phyloP scores from a whole-genome alignment of 2,797 vertebrate genomes.

The Tapera naevia region DNA sequence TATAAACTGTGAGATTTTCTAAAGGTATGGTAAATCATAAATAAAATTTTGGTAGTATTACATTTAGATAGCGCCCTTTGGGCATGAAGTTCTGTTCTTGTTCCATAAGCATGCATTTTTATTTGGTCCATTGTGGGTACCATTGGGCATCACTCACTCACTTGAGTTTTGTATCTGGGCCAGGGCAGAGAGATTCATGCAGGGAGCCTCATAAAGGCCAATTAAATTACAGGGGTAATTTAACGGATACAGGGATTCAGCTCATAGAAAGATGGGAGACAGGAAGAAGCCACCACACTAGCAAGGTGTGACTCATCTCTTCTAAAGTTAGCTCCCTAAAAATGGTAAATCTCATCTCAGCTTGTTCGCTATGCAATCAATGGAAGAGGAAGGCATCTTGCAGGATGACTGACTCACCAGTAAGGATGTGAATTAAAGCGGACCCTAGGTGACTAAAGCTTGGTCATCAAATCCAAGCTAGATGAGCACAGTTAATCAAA shows the following conservation, averaged over 20 bases:
- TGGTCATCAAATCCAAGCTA: neutral
- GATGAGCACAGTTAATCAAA: neutral
- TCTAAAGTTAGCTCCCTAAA: constrained; percentile 25
- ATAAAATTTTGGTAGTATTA: neutral
- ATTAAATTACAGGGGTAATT: neutral
- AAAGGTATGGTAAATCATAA: neutral
- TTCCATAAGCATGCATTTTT: neutral
- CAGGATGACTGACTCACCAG: neutral
- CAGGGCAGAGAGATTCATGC: neutral
- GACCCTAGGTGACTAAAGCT: neutral
- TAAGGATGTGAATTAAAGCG: neutral
- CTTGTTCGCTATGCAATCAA: neutral
- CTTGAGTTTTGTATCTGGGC: neutral
- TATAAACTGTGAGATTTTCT: constrained; percentile 25
- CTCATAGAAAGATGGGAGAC: too few relatives aligned
- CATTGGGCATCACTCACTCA: neutral
- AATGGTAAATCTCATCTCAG: neutral
- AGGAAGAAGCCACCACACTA: neutral
- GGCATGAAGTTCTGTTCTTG: neutral
- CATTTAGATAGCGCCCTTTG: neutral
- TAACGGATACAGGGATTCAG: neutral
- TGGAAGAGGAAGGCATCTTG: neutral
- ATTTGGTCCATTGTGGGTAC: neutral
- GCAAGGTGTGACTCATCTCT: neutral
- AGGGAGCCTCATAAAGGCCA: neutral